These are phyloP conservation scores for Hyperopisus bebe DNA, from an alignment of 2,113 vertebrate species.

Conservation along the genomic window DNA sequence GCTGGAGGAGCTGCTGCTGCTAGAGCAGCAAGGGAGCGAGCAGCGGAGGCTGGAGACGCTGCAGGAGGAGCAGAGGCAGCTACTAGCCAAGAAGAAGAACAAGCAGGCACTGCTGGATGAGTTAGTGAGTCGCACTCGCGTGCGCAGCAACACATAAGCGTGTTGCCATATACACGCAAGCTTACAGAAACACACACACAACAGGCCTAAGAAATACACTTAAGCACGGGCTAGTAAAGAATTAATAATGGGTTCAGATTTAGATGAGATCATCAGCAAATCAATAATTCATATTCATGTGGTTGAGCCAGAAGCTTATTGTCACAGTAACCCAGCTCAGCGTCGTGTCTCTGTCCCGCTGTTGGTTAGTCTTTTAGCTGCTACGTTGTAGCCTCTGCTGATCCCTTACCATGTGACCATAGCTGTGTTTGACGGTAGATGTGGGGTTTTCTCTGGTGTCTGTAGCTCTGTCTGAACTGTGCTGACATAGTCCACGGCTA, in stretches of 20 bases:
- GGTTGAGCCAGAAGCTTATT: not conserved
- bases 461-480: conserved; percentile 8
- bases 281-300: conserved; percentile 18
- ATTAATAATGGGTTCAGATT: conserved; percentile 18
- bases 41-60: conserved; percentile 74
- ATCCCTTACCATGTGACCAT: not conserved
- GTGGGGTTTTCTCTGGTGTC: not conserved
- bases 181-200: conserved; percentile 1
- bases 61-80: conserved; percentile 86
- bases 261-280: conserved; percentile 16
- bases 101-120: conserved; percentile 92
- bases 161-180: not conserved
- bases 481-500: conserved; percentile 48
- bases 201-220: not conserved
- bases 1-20: conserved; percentile 83
- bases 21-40: conserved; percentile 79
- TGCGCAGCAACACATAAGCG: not conserved
- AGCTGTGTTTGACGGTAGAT: not conserved
- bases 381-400: not conserved
- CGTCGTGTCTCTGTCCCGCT: not conserved
- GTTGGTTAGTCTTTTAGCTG: not conserved
- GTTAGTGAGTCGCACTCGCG: conserved; percentile 65
- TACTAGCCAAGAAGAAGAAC: conserved; percentile 85
- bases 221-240: not conserved
- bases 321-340: not conserved